Base-by-base conservation (phyloP, 2,888 invertebrate species). In the Acanthosepion lycidas region DNA sequence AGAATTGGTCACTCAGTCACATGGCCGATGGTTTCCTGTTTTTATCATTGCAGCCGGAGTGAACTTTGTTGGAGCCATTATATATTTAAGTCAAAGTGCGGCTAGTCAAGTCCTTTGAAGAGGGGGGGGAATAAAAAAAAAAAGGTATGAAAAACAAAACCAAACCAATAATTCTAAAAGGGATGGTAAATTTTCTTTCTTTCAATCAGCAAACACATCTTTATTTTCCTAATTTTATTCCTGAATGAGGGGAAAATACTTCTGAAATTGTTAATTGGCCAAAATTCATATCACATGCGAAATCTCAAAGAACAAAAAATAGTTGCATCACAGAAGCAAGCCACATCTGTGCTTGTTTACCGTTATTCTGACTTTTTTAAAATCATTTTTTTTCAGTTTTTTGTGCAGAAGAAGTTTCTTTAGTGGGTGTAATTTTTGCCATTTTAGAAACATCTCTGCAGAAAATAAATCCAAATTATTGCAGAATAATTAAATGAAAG, bases 11-110 rank as follows among this genome's bases (percentile, higher is more conserved):
- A 98, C 98, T 0, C 98, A 98, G 94, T 98, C 98, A 0, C 98
- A 98, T 96, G 98, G 98, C 18, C 98, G 98, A 94, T 98, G 98
- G 98, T 98, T 98, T 97, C 98, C 98, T 0, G 98, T 98, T 91
- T 98, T 98, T 97, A 98, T 98, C 94, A 97, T 98, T 91, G 98
- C 98, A 5, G 98, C 98, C 0, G 98, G 98, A 59, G 98, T 98
- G 94, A 98, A 98, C 97, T 98, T 98, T 96, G 98, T 98, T 42
- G 98, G 98, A 92, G 98, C 98, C 95, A 98, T 98, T 96, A 98
- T 98, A 96, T 98, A 98, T 97, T 98, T 98, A 96, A 98, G 98
- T 96, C 98, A 98, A 97, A 98, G 98, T 97, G 98, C 98, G 92
- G 98, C 98, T 64, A 98, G 98, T 95, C 98, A 98, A 96, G 98